Evolutionary conservation across 2,113 vertebrate species (phyloP).

Genomic region (Rana temporaria): DNA sequence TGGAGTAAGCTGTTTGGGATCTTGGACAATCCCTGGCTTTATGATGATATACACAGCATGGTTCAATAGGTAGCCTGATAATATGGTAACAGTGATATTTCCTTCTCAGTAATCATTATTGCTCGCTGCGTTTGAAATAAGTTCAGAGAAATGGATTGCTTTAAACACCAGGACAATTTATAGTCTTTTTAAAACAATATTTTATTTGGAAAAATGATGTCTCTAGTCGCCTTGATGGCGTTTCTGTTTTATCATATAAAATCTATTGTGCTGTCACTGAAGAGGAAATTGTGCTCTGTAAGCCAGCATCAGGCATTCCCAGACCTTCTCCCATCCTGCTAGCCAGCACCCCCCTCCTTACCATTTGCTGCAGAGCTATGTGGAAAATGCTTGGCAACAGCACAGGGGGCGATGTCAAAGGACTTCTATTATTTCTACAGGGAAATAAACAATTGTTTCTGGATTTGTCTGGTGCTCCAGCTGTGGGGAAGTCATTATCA

Average conservation of each 20-base stretch:
- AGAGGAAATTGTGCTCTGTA: constrained; percentile 37
- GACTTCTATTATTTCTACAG: constrained; percentile 50
- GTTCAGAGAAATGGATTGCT: constrained; percentile 7
- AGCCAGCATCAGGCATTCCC: constrained; percentile 15
- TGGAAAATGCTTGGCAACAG: constrained; percentile 50
- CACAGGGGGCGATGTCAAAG: constrained; percentile 29
- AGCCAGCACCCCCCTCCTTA: not conserved
- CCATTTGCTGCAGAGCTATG: not conserved
- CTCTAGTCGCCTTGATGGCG: constrained; percentile 14
- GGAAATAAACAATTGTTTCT: constrained; percentile 47
- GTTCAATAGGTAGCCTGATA: constrained; percentile 43
- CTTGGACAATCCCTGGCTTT: constrained; percentile 36
- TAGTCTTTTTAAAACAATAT: constrained; percentile 10
- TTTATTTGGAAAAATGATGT: constrained; percentile 31
- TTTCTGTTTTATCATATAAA: constrained; percentile 45
- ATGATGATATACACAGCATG: constrained; percentile 38
- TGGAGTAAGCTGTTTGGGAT: constrained; percentile 14
- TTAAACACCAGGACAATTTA: constrained; percentile 20
- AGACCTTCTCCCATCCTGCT: not conserved
- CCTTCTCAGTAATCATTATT: constrained; percentile 20
- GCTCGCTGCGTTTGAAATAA: constrained; percentile 18
- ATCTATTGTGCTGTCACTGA: constrained; percentile 26
- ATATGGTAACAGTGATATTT: constrained; percentile 20
- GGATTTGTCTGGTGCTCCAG: constrained; percentile 50
- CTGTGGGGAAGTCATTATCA: constrained; percentile 56